A percentile compares a stretch with the other conserved stretches of the same genome.
These are phyloP conservation scores for Bimastos eiseni DNA, from an alignment of 2,888 invertebrate genomes.

Conservation along the genomic window DNA sequence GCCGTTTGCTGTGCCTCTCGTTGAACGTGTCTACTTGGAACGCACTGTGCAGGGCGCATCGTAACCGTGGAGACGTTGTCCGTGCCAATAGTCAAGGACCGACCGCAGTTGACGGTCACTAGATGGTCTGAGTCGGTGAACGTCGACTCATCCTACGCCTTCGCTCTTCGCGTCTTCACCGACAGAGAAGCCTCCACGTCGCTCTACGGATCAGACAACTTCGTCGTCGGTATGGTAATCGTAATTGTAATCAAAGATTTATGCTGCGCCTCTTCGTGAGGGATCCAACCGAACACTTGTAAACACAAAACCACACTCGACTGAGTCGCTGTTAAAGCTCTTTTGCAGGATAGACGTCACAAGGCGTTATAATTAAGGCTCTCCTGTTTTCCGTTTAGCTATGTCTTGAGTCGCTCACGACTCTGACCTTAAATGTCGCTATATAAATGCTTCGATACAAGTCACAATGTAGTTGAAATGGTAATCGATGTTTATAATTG, in stretches of 20 bases:
- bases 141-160: constrained; percentile 43
- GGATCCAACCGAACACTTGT: neutral
- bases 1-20: neutral
- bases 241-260: neutral
- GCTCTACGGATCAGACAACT: neutral
- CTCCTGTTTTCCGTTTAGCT: too few species aligned
- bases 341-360: too few species aligned
- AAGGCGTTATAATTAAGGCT: too few species aligned
- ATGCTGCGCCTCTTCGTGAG: neutral
- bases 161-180: constrained; percentile 42
- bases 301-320: too few species aligned
- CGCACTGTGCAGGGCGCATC: constrained; percentile 38
- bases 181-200: constrained; percentile 25
- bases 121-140: constrained; percentile 41
- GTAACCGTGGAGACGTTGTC: constrained; percentile 41
- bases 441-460: too few species aligned
- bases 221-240: neutral
- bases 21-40: neutral
- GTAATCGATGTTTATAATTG: too few species aligned
- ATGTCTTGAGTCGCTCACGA: too few species aligned
- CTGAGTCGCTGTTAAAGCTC: too few species aligned
- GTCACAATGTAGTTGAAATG: too few species aligned
- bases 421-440: too few species aligned
- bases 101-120: constrained; percentile 36
- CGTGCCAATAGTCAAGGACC: constrained; percentile 37